Evolutionary conservation across 2,797 vertebrate species (phyloP).

Genomic region (Notolabrus celidotus): DNA sequence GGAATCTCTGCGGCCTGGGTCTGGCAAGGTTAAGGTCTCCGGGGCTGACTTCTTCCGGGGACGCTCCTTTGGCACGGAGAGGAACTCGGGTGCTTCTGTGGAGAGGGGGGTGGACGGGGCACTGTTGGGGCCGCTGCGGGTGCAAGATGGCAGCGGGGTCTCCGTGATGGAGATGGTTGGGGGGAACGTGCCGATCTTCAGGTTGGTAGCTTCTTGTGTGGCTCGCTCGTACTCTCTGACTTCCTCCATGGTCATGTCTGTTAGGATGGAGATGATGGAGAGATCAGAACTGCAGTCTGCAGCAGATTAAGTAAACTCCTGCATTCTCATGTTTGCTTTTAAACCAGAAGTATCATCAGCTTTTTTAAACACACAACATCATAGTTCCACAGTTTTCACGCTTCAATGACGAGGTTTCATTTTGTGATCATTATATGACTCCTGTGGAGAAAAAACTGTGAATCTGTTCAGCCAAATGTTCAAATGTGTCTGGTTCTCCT

Average conservation of each 20-base stretch:
- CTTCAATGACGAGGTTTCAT: no score
- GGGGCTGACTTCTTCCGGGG: conserved; percentile 98
- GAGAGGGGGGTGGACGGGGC: conserved; percentile 97
- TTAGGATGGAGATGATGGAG: conserved; percentile 3
- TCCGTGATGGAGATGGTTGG: conserved; percentile 95
- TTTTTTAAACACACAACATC: no score
- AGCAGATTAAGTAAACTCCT: no score
- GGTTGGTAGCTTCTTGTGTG: conserved; percentile 90
- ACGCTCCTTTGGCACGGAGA: conserved; percentile 94
- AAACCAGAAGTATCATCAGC: no score
- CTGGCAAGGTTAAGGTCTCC: conserved; percentile 96
- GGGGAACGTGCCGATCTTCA: conserved; percentile 90
- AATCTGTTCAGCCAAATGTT: no score
- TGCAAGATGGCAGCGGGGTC: conserved; percentile 88
- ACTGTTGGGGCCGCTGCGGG: conserved; percentile 93
- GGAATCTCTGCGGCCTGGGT: conserved; percentile 85
- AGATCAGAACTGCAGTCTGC: background rate
- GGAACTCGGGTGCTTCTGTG: conserved; percentile 96
- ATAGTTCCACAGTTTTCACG: no score
- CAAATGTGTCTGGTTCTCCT: no score
- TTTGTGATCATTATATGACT: no score
- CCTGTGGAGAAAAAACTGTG: no score
- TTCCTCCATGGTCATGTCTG: conserved; percentile 92
- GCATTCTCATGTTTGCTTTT: no score
- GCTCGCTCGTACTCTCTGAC: conserved; percentile 88